Evolutionary conservation across 2,113 vertebrate species (phyloP).

Genomic region (Triplophysa tibetana): DNA sequence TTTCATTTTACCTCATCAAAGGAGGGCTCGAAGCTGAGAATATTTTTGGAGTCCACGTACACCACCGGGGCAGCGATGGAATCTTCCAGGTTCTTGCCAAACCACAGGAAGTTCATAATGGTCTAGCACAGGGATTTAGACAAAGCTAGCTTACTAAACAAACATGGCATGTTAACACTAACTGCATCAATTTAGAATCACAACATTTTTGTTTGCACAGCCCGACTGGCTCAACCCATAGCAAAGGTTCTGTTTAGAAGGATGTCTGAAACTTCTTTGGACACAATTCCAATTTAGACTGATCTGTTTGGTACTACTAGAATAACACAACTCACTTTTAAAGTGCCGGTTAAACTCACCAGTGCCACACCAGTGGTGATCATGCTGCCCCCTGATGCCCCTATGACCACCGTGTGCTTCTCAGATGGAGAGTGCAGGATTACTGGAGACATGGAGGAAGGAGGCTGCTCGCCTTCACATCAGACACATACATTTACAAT

Average conservation of each 20-base stretch:
- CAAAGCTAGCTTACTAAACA: neutral
- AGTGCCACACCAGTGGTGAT: conserved; percentile 81
- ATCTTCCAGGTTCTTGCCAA: conserved; percentile 72
- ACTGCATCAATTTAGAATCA: too few relatives aligned
- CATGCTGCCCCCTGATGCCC: conserved; percentile 82
- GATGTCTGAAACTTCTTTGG: too few relatives aligned
- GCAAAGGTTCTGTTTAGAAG: too few relatives aligned
- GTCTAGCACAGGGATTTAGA: conserved; percentile 65
- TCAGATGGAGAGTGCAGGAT: conserved; percentile 65
- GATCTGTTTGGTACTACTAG: too few relatives aligned
- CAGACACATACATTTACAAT: conserved; percentile 22
- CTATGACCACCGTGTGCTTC: conserved; percentile 82
- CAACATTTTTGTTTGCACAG: too few relatives aligned
- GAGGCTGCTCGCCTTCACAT: conserved; percentile 82
- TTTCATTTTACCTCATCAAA: conserved; percentile 66
- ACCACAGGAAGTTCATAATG: conserved; percentile 83
- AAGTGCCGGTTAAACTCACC: conserved; percentile 68
- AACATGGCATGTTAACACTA: too few relatives aligned
- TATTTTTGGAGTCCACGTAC: conserved; percentile 55
- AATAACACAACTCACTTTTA: too few relatives aligned
- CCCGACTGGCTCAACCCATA: too few relatives aligned
- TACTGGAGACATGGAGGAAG: conserved; percentile 88
- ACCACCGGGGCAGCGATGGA: conserved; percentile 76
- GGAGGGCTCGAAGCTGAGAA: conserved; percentile 67
- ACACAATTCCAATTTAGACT: too few relatives aligned